Base-by-base conservation (phyloP, 2,797 vertebrate species). In the Galago senegalensis region DNA sequence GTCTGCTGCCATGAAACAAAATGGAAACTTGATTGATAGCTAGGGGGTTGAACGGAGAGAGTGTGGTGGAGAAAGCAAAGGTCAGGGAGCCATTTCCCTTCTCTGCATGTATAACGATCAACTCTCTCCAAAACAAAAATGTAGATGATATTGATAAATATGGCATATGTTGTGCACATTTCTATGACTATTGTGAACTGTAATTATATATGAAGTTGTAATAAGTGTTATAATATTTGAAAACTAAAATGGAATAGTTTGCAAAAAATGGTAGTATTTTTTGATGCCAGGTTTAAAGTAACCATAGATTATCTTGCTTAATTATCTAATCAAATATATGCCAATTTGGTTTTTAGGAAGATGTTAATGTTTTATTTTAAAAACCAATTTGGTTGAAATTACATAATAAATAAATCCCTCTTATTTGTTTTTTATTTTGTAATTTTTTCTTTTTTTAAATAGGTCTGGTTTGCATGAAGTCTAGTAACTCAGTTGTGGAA, bases 21-120 rank as follows among this genome's bases (percentile, higher is more conserved):
- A 99, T 99, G 99, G 99, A 99, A 99, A 99, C 99, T 99, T 99
- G 99, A 99, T 99, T 99, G 99, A 99, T 99, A 99, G 99, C 99
- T 99, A 97, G 98, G 98, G 98, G 99, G 98, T 97, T 98, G 98
- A 98, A 98, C 98, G 98, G 98, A 98, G 98, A 99, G 98, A 92
- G 98, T 95, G 98, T 98, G 98, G 98, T 98, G 97, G 98, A 99
- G 99, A 99, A 99, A 99, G 99, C 99, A 99, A 99, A 99, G 99
- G 99, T 99, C 99, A 98, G 98, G 97, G 97, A 99, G 98, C 98
- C 98, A 98, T 98, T 99, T 99, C 99, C 98, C 98, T 98, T 98
- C 98, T 98, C 98, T 99, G 98, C 99, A 98, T 98, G 98, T 98
- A 93, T 98, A 99, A 99, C 98, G 98, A 98, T 95, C 98, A 98